Evolutionary conservation across 2,797 vertebrate species (phyloP), one percentile per base, ranked within the genome.

Genomic region (Pangasius djambal): DNA sequence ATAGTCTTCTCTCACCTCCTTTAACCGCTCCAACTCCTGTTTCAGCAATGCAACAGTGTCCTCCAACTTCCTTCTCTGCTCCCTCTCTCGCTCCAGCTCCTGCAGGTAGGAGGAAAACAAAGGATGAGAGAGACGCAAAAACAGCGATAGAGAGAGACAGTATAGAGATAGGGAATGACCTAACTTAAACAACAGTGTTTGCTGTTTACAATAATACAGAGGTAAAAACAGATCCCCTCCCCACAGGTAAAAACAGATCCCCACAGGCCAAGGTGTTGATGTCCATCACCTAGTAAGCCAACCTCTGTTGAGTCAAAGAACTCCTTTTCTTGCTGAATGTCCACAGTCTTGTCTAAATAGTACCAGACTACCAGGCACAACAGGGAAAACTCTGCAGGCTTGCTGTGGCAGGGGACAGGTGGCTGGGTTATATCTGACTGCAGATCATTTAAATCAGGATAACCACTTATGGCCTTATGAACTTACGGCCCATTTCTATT

Each of bases 1-100:
- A 89, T 74, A 75, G 82, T 8, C 9, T 37, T n/a, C 15, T 34
- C 89, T 88, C 70, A 96, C 96, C 96, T 95, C 95, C 92, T 93
- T 95, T 88, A 97, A 91, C 91, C 89, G 94, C 91, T 96, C 93
- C 93, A 96, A 89, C 88, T 97, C 95, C 90, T 94, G 91, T 94
- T 83, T 93, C 88, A 96, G 92, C 86, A 93, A 92, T 79, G 85
- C 40, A 69, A 96, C 92, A 90, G 85, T 91, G 65, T 90, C 92
- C 93, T 97, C 95, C 92, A 96, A 90, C 86, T 95, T 96, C 91
- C 50, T 95, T 88, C 94, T 96, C 87, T 91, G 91, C 83, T 92
- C 92, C 85, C 88, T 93, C 92, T 97, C 96, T 86, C 59, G 92
- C 86, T 94, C 93, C 93, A 97, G 75, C 90, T 95, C 95, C 96